Base-by-base conservation (phyloP, 2,113 vertebrate genomes). In the Tetrax tetrax region DNA sequence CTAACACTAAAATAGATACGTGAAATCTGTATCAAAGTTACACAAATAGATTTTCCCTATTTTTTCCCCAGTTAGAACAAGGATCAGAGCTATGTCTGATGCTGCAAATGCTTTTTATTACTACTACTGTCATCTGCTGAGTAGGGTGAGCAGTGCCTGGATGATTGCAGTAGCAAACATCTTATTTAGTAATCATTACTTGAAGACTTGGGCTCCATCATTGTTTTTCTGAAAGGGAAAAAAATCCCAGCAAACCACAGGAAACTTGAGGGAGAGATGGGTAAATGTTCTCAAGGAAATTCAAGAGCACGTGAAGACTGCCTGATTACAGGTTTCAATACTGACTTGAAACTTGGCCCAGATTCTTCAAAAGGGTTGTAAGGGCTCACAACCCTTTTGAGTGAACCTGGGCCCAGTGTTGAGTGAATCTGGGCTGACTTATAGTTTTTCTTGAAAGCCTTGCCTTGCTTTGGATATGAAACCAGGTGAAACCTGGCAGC, bases 251-350 rank as follows among this genome's bases (percentile, higher is more conserved):
- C 14, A 90, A 96, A 80, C 90, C 90, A 80, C 90, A 94, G 37
- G 51, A 85, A 88, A 86, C 20, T 50, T 50, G 37, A 83, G 45
- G 41, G 50, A 90, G 54, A 86, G 22, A 18, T 80, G 82, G 28
- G 41, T 72, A 94, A 91, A 59, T n/a, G 50, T 89, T 91, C 93
- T 93, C 45, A 94, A 88, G 87, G 75, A 94, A 96, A 93, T 18
- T 80, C 66, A 86, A 78, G 82, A 90, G 59, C 70, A 90, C 2
- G 2, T 90, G 95, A 96, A 91, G 66, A 17, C 41, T 80, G 78
- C 50, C 28, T 88, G 85, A 95, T 96, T 90, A 56, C 71, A 72
- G 82, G 85, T 86, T 96, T 94, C 90, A 92, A 59, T 92, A 88
- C 21, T 0, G 11, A 70, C 83, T 94, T 95, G 94, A 97, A 96